Percentiles rank a stretch among this genome's conserved stretches.
phyloP scores from a whole-genome alignment of 2,113 vertebrate genomes.

The Dissostichus mawsoni region DNA sequence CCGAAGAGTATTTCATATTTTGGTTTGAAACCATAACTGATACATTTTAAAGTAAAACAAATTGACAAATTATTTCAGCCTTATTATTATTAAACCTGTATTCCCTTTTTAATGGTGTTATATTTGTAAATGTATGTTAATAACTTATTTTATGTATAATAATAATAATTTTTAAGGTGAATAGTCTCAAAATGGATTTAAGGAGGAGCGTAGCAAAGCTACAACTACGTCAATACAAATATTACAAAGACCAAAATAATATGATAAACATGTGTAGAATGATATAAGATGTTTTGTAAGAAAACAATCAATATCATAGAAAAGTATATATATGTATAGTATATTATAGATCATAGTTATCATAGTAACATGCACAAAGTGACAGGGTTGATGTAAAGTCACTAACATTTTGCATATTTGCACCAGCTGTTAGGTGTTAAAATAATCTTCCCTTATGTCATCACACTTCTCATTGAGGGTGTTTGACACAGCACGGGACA shows the following conservation, averaged over 20 bases:
- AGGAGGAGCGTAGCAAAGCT: not conserved
- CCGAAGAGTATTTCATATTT: not conserved
- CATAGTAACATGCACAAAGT: conserved; percentile 23
- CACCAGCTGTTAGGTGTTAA: conserved; percentile 54
- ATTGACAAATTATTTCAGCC: not conserved
- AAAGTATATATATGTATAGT: not conserved
- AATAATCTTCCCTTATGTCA: conserved; percentile 28
- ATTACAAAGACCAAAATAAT: not conserved
- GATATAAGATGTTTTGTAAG: no score
- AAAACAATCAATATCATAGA: no score
- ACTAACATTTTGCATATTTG: conserved; percentile 25
- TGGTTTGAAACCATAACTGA: no score
- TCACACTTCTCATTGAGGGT: conserved; percentile 15
- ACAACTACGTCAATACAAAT: not conserved
- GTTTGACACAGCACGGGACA: conserved; percentile 33
- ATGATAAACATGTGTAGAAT: not conserved
- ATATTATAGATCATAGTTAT: not conserved
- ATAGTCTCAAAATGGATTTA: not conserved
- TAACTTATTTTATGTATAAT: no score
- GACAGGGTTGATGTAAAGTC: conserved; percentile 36
- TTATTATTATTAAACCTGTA: not conserved
- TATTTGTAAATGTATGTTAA: not conserved
- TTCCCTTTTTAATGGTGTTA: not conserved
- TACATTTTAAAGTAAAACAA: not conserved
- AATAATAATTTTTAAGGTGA: no score